A percentile compares a stretch with the other conserved stretches of the same genome.
Evolutionary conservation across 64 coral and sea anemone species (phyloP).

Genomic region (Acropora tenuis): DNA sequence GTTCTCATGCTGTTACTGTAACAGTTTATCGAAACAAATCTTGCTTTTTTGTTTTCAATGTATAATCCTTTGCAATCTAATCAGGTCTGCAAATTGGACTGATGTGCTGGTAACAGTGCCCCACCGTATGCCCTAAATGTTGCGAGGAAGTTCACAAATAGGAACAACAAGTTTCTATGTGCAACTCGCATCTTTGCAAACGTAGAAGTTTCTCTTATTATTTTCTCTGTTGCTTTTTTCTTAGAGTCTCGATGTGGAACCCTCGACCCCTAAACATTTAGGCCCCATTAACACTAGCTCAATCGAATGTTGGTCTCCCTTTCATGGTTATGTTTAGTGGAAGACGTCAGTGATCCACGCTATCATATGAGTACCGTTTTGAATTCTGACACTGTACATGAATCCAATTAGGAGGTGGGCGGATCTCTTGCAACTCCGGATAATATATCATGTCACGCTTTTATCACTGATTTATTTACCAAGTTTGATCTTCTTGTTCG

Average conservation of each 20-base stretch:
- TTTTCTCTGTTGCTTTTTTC: background rate
- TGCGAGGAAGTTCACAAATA: background rate
- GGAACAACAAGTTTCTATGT: background rate
- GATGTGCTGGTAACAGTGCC: background rate
- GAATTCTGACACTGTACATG: background rate
- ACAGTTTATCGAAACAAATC: background rate
- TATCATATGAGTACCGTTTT: background rate
- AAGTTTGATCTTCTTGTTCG: background rate
- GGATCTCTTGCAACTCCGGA: background rate
- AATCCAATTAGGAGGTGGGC: background rate
- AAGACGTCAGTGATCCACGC: background rate
- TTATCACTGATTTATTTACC: background rate
- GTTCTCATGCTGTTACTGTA: background rate
- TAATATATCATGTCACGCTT: background rate
- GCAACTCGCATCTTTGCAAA: background rate
- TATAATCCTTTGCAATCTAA: background rate
- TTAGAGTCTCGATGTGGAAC: background rate
- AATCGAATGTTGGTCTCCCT: background rate
- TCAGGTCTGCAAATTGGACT: background rate
- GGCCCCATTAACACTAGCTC: background rate
- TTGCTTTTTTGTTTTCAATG: background rate
- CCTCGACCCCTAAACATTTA: background rate
- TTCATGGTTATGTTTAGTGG: background rate
- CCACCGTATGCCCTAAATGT: background rate
- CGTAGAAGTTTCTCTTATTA: background rate